phyloP scores from a whole-genome alignment of 2,797 vertebrate genomes.

The Ficedula albicollis region DNA sequence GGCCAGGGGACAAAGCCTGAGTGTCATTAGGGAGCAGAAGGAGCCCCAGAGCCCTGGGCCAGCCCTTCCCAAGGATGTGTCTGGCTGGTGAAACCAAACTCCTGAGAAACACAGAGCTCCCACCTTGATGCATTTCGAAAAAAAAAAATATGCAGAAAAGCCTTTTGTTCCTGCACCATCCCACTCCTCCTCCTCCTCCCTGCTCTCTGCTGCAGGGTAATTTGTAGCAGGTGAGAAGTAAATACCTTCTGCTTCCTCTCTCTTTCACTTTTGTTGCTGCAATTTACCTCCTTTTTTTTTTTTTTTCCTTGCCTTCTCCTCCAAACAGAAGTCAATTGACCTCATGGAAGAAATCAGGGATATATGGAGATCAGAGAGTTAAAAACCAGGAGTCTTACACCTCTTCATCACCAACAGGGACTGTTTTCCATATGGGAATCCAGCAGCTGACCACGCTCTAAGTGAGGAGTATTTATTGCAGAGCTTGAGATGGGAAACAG shows the following conservation, averaged over 20 bases:
- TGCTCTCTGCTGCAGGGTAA: constrained; percentile 3
- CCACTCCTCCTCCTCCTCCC: not conserved
- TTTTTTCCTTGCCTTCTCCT: not conserved
- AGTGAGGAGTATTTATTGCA: not conserved
- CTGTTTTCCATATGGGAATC: not conserved
- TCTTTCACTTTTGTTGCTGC: not conserved
- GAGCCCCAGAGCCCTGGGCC: not conserved
- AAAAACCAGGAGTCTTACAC: not conserved
- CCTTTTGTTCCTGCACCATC: constrained; percentile 2
- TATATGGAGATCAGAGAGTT: not conserved
- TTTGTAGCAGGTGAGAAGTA: constrained; percentile 44
- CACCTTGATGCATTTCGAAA: not conserved
- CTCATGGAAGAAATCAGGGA: not conserved
- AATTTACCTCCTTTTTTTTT: not conserved
- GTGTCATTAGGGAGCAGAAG: not conserved
- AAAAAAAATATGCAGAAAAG: not conserved
- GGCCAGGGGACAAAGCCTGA: not conserved
- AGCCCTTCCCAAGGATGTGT: not conserved
- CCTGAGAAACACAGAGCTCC: not conserved
- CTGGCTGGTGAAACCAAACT: not conserved
- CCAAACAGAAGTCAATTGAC: not conserved
- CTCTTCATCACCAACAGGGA: not conserved
- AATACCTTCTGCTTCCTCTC: not conserved
- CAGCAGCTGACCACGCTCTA: not conserved
- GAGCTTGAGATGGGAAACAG: not conserved